These are phyloP conservation scores for Pachyuromys duprasi DNA, from an alignment of 2,797 vertebrate genomes.

Conservation along the genomic window DNA sequence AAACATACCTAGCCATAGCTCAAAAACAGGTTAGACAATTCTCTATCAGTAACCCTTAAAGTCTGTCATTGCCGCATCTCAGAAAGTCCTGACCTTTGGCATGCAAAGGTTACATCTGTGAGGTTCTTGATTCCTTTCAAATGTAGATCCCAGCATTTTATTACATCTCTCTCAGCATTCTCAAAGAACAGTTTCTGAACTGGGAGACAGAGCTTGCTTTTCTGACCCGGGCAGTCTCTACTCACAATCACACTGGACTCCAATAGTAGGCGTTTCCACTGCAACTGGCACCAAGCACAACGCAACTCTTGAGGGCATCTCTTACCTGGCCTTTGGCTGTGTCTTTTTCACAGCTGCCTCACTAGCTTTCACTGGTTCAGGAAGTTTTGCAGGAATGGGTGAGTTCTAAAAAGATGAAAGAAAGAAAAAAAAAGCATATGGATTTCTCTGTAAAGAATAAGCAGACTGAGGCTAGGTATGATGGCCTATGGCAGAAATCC, in stretches of 20 bases:
- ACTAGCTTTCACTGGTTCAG: conserved; percentile 97
- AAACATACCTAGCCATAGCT: not conserved
- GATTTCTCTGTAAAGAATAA: conserved; percentile 34
- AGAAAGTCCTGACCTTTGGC: not conserved
- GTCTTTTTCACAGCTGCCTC: conserved; percentile 99
- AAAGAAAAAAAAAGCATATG: not conserved
- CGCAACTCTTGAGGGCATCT: not conserved
- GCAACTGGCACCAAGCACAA: not conserved
- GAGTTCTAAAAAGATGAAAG: conserved; percentile 90
- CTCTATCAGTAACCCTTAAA: not conserved
- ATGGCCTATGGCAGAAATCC: not conserved
- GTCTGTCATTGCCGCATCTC: not conserved
- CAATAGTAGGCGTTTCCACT: not conserved
- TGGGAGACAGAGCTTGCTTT: not conserved
- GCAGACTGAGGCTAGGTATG: not conserved
- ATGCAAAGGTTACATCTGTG: conserved; percentile 5
- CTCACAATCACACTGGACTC: not conserved
- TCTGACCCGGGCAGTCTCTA: not conserved
- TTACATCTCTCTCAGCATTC: not conserved
- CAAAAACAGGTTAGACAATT: not conserved
- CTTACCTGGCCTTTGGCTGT: conserved; percentile 97
- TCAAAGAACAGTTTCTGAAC: conserved; percentile 20
- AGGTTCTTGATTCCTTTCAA: conserved; percentile 51
- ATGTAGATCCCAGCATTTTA: conserved; percentile 36
- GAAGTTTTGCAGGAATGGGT: conserved; percentile 94